Conservation (phyloP, 92 coral and sea anemone genomes). For the Parazoanthus atlanticus region DNA sequence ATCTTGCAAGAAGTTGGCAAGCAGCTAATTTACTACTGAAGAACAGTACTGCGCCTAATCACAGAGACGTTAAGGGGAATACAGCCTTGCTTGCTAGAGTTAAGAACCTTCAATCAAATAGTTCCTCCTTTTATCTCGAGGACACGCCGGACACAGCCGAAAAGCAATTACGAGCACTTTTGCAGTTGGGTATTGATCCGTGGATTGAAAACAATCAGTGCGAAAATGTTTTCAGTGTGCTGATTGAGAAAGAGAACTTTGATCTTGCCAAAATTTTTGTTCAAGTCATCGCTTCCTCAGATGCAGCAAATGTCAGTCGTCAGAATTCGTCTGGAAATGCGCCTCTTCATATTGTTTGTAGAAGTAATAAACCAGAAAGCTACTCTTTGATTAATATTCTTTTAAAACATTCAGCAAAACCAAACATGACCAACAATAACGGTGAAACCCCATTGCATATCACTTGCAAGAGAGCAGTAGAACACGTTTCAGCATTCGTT, state of each 20-base stretch:
- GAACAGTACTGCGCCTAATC: neutral
- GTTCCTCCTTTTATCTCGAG: no score
- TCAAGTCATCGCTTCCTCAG: neutral
- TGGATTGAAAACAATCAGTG: neutral
- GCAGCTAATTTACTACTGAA: neutral
- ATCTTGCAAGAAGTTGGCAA: neutral
- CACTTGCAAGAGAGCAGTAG: neutral
- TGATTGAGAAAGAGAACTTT: neutral
- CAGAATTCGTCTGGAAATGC: neutral
- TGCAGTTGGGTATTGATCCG: neutral
- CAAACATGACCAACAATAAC: neutral
- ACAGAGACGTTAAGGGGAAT: neutral
- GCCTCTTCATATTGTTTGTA: neutral
- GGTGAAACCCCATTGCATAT: neutral
- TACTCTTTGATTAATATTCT: no score
- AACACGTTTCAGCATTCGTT: neutral
- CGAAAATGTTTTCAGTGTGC: neutral
- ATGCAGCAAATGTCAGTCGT: neutral
- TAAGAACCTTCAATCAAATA: neutral
- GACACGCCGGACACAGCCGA: neutral
- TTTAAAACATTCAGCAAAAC: neutral
- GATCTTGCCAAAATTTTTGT: neutral
- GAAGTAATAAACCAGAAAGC: neutral
- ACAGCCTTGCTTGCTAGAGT: neutral
- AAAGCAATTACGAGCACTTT: neutral